Evolutionary conservation across 1,140 invertebrate species (phyloP).

Genomic region (Lerema accius): DNA sequence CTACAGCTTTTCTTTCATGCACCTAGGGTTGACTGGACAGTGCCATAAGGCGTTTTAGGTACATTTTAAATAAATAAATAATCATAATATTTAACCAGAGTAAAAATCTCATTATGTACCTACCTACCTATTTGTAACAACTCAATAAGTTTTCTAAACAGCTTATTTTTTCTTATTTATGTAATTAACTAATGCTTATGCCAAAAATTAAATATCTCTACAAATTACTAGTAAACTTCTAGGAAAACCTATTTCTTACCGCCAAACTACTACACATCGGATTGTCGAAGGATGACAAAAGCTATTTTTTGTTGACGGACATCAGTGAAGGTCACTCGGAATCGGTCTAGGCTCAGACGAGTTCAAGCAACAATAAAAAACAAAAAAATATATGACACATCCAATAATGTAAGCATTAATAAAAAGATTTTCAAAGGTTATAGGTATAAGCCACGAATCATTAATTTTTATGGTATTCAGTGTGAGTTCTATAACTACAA

Average conservation of each 20-base stretch:
- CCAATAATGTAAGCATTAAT: not conserved
- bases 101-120: no score
- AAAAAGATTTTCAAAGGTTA: not conserved
- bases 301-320: slow-evolving; percentile 62
- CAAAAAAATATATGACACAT: slow-evolving; percentile 26
- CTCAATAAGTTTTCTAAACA: no score
- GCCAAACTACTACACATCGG: slow-evolving; percentile 23
- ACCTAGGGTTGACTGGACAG: no score
- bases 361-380: slow-evolving; percentile 44
- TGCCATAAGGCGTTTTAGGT: no score
- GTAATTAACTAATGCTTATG: no score
- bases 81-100: no score
- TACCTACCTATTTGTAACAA: no score
- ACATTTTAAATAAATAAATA: no score
- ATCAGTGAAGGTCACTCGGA: slow-evolving; percentile 63
- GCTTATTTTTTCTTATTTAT: no score
- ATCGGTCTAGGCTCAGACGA: slow-evolving; percentile 50
- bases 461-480: not conserved
- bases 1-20: no score
- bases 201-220: no score
- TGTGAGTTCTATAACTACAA: no score
- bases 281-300: slow-evolving; percentile 54
- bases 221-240: not conserved
- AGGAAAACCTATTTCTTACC: not conserved
- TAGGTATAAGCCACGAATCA: slow-evolving; percentile 3